Percentiles rank a stretch among this genome's conserved stretches.
phyloP scores from a whole-genome alignment of 2,888 invertebrate species.

The Carpatolechia fugitivella region DNA sequence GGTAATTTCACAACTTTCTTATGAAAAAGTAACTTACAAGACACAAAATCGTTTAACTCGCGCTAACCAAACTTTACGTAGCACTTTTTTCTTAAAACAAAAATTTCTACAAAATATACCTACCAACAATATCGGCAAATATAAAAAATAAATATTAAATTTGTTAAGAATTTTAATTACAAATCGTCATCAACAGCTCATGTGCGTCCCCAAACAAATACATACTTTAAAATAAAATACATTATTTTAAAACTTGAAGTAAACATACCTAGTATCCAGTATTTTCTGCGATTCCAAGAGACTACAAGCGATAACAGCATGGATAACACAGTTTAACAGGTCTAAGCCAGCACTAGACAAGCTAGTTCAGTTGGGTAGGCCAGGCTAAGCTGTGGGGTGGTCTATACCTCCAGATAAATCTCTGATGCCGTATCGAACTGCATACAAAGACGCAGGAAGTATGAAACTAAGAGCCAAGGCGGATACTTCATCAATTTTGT shows the following conservation, averaged over 20 bases:
- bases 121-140: too few relatives aligned
- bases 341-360: neutral
- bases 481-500: neutral
- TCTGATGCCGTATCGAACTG: slow-evolving; percentile 5
- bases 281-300: neutral
- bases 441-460: slow-evolving; percentile 8
- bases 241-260: neutral
- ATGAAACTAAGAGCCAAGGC: neutral
- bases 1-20: too few relatives aligned
- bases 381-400: slow-evolving; percentile 7
- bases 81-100: too few relatives aligned
- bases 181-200: too few relatives aligned
- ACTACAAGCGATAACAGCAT: neutral
- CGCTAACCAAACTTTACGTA: too few relatives aligned
- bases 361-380: neutral
- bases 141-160: too few relatives aligned
- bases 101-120: too few relatives aligned
- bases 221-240: too few relatives aligned
- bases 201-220: too few relatives aligned
- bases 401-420: slow-evolving; percentile 9
- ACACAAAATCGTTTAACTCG: too few relatives aligned
- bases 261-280: neutral
- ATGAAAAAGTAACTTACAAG: too few relatives aligned
- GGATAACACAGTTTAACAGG: neutral
- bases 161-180: too few relatives aligned